Percentiles rank a stretch among this genome's conserved stretches.
These are phyloP conservation scores for Tyria jacobaeae DNA, from an alignment of 2,888 invertebrate species.

Conservation along the genomic window DNA sequence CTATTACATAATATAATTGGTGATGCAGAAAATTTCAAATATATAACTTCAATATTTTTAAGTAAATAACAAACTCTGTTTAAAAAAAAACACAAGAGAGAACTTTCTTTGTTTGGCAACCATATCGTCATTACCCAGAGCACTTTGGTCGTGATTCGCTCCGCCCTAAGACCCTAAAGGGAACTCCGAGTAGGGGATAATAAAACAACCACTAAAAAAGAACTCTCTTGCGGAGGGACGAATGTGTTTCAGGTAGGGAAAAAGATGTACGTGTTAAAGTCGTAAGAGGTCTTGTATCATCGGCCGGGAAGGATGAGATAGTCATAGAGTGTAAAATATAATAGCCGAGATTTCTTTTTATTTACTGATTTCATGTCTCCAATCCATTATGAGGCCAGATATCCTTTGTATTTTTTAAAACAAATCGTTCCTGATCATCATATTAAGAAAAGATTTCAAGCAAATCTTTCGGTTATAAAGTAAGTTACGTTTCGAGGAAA, in stretches of 20 bases:
- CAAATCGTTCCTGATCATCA: neutral
- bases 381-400: conserved; percentile 27
- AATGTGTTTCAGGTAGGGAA: neutral
- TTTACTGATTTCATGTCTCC: conserved; percentile 40
- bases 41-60: neutral
- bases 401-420: neutral
- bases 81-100: conserved; percentile 23
- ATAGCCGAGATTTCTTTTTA: conserved; percentile 47
- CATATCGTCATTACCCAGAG: conserved; percentile 44
- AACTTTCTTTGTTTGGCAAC: conserved; percentile 44
- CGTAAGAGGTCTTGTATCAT: conserved; percentile 15
- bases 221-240: conserved; percentile 19
- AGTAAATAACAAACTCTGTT: conserved; percentile 8
- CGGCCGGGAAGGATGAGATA: conserved; percentile 29
- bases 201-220: conserved; percentile 33
- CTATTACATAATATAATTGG: too few relatives aligned
- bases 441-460: too few relatives aligned
- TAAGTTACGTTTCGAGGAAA: too few relatives aligned
- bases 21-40: too few relatives aligned
- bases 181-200: conserved; percentile 41
- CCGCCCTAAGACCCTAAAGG: conserved; percentile 48
- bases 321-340: conserved; percentile 21
- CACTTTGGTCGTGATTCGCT: conserved; percentile 56
- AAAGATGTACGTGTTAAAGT: neutral
- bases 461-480: too few relatives aligned